Percentiles rank a stretch among this genome's conserved stretches.
phyloP scores from a whole-genome alignment of 2,797 vertebrate genomes.

The Cossypha caffra region DNA sequence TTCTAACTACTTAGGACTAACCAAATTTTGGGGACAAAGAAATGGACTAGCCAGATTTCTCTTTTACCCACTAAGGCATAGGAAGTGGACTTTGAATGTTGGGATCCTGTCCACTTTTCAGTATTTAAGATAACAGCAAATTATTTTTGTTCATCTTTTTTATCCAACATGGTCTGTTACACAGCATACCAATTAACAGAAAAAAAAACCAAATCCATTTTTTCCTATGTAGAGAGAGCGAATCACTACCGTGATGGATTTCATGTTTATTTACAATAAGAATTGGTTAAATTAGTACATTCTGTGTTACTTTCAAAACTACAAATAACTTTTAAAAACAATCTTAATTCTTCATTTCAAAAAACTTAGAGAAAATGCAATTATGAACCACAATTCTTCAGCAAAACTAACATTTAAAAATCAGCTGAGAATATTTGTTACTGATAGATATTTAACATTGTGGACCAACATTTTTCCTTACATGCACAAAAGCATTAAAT shows the following conservation, averaged over 20 bases:
- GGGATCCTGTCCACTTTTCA: not conserved
- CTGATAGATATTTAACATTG: not conserved
- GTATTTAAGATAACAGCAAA: not conserved
- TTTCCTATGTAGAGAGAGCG: fast-evolving
- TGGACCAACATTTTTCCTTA: not conserved
- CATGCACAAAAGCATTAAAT: not conserved
- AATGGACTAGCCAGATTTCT: not conserved
- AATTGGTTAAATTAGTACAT: not conserved
- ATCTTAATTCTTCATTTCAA: not conserved
- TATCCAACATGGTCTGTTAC: not conserved
- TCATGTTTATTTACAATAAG: not conserved
- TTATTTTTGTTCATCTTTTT: not conserved
- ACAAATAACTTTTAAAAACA: not conserved
- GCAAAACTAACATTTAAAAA: not conserved
- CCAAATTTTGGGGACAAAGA: not conserved
- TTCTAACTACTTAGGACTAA: not conserved
- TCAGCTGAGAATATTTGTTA: not conserved
- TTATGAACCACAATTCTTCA: not conserved
- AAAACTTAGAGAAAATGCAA: not conserved
- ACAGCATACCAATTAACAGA: not conserved
- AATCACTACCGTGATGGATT: not conserved
- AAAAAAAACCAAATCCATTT: not conserved
- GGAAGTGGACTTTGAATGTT: not conserved
- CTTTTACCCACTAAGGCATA: fast-evolving
- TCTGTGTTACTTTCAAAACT: not conserved